Evolutionary conservation across 2,797 vertebrate genomes (phyloP).

Genomic region (Vultur gryphus): DNA sequence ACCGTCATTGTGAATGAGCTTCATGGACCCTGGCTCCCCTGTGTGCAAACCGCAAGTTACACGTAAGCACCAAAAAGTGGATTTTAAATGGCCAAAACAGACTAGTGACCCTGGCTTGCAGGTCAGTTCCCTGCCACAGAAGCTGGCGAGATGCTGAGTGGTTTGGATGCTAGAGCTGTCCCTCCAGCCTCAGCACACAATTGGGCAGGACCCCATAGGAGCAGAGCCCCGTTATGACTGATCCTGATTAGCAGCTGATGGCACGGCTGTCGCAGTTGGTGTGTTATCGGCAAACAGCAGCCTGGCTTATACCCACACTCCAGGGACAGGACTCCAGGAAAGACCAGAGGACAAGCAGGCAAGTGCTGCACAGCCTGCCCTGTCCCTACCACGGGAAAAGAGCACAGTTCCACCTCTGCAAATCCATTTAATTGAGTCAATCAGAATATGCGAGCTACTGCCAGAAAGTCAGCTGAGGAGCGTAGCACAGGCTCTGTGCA

Average conservation of each 20-base stretch:
- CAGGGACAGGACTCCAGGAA: not conserved
- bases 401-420: not conserved
- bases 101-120: not conserved
- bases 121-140: not conserved
- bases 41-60: not conserved
- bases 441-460: accelerated
- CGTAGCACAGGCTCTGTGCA: accelerated
- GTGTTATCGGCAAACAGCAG: not conserved
- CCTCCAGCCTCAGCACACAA: not conserved
- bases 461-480: not conserved
- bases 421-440: not conserved
- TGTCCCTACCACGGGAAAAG: not conserved
- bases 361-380: not conserved
- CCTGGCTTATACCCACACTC: not conserved
- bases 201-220: not conserved
- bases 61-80: not conserved
- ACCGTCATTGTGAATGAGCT: not conserved
- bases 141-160: not conserved
- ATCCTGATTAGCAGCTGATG: not conserved
- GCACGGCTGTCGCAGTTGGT: accelerated
- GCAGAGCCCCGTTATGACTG: accelerated
- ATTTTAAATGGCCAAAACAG: not conserved
- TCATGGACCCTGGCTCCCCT: not conserved
- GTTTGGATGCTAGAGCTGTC: not conserved
- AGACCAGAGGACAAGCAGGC: not conserved